Conservation (phyloP, 2,888 invertebrate species). For the Ophion obscuratus region DNA sequence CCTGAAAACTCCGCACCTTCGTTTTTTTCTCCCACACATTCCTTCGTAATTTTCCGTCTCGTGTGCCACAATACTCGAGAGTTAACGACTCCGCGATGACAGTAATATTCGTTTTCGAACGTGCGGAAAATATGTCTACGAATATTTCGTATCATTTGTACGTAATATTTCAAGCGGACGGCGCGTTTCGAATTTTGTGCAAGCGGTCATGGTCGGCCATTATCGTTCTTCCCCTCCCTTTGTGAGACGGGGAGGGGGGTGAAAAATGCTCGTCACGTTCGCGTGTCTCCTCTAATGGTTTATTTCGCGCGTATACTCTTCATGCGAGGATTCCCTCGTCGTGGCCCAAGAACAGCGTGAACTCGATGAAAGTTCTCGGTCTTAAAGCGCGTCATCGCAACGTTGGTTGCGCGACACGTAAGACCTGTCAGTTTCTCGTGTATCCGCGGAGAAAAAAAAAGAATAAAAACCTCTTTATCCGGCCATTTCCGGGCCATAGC, state of each 20-base stretch:
- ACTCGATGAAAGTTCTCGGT: neutral
- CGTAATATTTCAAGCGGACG: neutral
- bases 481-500: neutral
- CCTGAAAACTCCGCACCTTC: neutral
- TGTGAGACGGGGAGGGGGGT: neutral
- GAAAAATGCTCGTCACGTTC: conserved; percentile 57
- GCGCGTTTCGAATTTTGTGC: neutral
- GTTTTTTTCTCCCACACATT: neutral
- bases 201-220: conserved; percentile 8
- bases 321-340: conserved; percentile 5
- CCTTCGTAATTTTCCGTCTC: neutral
- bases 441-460: neutral
- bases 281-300: conserved; percentile 50
- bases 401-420: neutral
- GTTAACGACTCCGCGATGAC: neutral
- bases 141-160: conserved; percentile 13
- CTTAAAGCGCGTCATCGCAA: neutral
- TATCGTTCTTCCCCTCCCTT: neutral
- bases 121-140: neutral
- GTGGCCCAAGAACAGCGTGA: conserved; percentile 7
- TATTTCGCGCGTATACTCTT: conserved; percentile 20
- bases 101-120: neutral
- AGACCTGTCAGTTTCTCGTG: neutral
- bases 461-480: conserved; percentile 18
- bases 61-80: neutral